These are phyloP conservation scores for Poecile atricapillus DNA, from an alignment of 2,113 vertebrate species.

Conservation along the genomic window DNA sequence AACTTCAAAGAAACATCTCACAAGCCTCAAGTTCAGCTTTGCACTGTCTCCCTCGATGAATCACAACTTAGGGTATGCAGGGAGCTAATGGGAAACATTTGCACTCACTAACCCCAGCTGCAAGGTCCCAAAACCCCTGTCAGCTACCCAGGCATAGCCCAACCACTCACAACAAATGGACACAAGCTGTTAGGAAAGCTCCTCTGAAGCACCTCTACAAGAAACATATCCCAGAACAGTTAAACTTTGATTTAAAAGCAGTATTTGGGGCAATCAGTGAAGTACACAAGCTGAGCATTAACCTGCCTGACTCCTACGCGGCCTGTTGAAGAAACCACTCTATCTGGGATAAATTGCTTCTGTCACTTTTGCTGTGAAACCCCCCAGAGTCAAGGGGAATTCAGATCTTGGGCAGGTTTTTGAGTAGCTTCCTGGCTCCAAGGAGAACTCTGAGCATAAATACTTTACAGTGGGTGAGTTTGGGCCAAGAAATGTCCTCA, in stretches of 20 bases:
- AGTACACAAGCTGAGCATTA: not conserved
- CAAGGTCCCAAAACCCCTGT: not conserved
- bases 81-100: not conserved
- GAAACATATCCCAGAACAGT: not conserved
- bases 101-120: not conserved
- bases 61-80: not conserved
- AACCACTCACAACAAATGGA: not conserved
- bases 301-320: rapidly evolving
- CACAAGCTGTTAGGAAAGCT: not conserved
- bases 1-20: slow-evolving; percentile 7
- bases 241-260: not conserved
- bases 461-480: not conserved
- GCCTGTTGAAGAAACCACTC: not conserved
- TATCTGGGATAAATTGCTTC: not conserved
- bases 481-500: not conserved
- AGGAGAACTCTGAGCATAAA: not conserved
- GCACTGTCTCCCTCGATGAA: not conserved
- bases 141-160: not conserved
- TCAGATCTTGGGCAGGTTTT: not conserved
- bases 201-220: not conserved
- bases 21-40: not conserved
- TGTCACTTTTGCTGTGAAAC: not conserved
- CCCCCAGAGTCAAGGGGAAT: not conserved
- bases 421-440: not conserved
- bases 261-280: not conserved